Base-by-base conservation (phyloP, 2,797 vertebrate species). In the Phoxinus dragarum region DNA sequence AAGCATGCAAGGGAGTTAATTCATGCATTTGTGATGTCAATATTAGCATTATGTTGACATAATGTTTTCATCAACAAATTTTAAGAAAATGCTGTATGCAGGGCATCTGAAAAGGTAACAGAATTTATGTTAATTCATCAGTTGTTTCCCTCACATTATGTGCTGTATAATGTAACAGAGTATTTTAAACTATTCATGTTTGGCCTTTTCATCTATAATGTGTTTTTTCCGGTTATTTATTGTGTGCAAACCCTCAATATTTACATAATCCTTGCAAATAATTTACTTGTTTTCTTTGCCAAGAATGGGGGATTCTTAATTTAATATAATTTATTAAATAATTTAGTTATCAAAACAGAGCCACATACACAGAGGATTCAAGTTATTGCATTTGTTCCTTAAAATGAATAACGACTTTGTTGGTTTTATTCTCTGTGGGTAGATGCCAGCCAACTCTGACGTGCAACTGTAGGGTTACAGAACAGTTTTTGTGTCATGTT, bases 1-100 rank as follows among this genome's bases (percentile, higher is more conserved):
- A 86, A 81, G 88, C 89, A 31, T 64, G 12, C 27, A 88, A 91
- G 88, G 90, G 91, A 89, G 84, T 88, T 81, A 85, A 52, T 66
- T 68, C 47, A 61, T 88, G 88, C 87, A 89, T 89, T 84, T 88
- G 7, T 74, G 68, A 73, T 34, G 21, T 75, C 27, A 68, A n/a
- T 23, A 84, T 92, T 85, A 79, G 82, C 71, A 52, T 90, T 90
- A 72, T 84, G 86, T 74, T 85, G 85, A 84, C 81, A 84, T 71
- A 42, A 68, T 36, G 81, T 87, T 84, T 81, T 84, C 49, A 84
- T 38, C 76, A 23, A 67, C 44, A 78, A n/a, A 36, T 61, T 77
- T 79, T 10, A 79, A 40, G 49, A 80, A 86, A 66, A 66, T 19
- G 16, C 14, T 27, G 12, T 21, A 73, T 34, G 23, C 72, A 68